Percentiles rank a stretch among this genome's conserved stretches.
Conservation (phyloP, 2,888 invertebrate species). For the Drosophila recens region DNA sequence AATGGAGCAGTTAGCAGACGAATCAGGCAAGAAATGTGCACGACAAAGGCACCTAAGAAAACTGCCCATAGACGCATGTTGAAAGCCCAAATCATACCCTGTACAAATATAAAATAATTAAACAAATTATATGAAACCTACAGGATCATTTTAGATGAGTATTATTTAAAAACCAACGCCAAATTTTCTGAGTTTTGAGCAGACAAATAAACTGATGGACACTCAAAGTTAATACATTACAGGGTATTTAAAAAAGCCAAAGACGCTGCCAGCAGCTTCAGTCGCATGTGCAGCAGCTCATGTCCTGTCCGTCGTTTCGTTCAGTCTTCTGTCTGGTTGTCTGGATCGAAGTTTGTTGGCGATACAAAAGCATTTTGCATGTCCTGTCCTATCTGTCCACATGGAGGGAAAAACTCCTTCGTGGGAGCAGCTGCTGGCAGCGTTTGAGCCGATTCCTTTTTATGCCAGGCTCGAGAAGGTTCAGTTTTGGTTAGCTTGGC, state of each 20-base stretch:
- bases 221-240: background rate
- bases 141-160: background rate
- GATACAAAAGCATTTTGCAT: constrained; percentile 77
- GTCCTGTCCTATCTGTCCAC: constrained; percentile 42
- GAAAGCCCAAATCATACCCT: background rate
- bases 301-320: constrained; percentile 17
- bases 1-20: background rate
- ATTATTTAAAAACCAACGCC: no score
- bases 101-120: background rate
- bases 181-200: no score
- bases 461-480: constrained; percentile 23
- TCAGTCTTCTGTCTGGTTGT: constrained; percentile 24
- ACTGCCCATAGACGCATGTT: constrained; percentile 13
- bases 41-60: constrained; percentile 16
- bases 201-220: no score
- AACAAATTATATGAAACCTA: background rate
- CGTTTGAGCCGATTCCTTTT: constrained; percentile 59
- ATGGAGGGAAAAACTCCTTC: constrained; percentile 38
- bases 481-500: constrained; percentile 21
- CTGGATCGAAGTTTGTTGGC: constrained; percentile 64
- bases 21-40: constrained; percentile 24
- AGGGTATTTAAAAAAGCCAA: constrained; percentile 16
- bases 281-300: constrained; percentile 34
- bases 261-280: constrained; percentile 27
- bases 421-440: constrained; percentile 46